A percentile compares a stretch with the other conserved stretches of the same genome.
Conservation (phyloP, 2,888 invertebrate species). For the Arrhopalites spinosus region DNA sequence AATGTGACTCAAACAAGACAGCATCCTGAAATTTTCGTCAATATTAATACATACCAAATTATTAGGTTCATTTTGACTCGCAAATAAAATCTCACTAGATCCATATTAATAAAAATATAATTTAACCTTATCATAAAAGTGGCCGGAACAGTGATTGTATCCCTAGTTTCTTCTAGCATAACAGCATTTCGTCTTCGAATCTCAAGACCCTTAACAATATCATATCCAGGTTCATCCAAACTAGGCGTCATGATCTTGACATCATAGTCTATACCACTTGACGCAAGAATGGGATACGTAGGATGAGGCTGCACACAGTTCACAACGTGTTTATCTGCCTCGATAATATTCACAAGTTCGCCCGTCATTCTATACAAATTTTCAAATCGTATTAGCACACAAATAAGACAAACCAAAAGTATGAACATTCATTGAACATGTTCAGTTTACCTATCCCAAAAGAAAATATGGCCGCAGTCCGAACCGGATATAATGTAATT, state of each 20-base stretch:
- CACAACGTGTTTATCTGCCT: slow-evolving; percentile 76
- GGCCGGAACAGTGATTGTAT: slow-evolving; percentile 85
- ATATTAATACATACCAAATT: background rate
- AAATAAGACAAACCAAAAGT: slow-evolving; percentile 5
- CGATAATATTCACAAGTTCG: slow-evolving; percentile 73
- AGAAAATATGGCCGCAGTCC: slow-evolving; percentile 84
- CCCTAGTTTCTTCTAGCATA: slow-evolving; percentile 83
- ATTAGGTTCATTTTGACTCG: too few species aligned
- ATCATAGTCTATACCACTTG: slow-evolving; percentile 87
- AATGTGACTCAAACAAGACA: background rate
- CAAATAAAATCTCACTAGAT: too few species aligned
- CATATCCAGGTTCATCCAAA: background rate
- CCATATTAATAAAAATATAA: background rate
- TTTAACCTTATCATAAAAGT: slow-evolving; percentile 79
- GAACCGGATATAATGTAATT: slow-evolving; percentile 83
- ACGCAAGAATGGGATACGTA: slow-evolving; percentile 73
- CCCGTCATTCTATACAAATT: slow-evolving; percentile 63
- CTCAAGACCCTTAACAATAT: background rate
- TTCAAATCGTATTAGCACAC: background rate
- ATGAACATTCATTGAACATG: background rate
- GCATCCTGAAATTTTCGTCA: background rate
- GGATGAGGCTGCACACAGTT: slow-evolving; percentile 73
- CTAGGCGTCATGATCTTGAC: slow-evolving; percentile 80
- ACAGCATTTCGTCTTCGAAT: slow-evolving; percentile 68
- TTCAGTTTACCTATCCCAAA: slow-evolving; percentile 70